Conservation (phyloP, 2,113 vertebrate species). For the Oncorhynchus tshawytscha region DNA sequence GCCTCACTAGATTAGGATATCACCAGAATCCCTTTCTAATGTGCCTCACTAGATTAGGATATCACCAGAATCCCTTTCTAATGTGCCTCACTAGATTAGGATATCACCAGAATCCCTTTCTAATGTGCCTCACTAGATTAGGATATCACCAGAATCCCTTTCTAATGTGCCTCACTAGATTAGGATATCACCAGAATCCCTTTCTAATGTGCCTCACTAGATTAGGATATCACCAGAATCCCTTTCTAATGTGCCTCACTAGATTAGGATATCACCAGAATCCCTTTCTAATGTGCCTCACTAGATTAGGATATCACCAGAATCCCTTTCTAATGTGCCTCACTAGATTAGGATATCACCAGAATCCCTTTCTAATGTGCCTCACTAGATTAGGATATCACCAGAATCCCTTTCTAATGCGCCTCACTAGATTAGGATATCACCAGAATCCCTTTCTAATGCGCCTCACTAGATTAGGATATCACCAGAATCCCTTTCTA, state of each 20-base stretch:
- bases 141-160: not conserved
- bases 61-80: not conserved
- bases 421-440: not conserved
- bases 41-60: not conserved
- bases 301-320: too few species aligned
- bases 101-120: not conserved
- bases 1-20: not conserved
- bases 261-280: too few species aligned
- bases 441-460: not conserved
- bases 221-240: too few species aligned
- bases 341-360: not conserved
- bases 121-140: slow-evolving; percentile 5
- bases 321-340: not conserved
- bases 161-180: slow-evolving; percentile 5
- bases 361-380: not conserved
- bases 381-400: not conserved
- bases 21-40: not conserved
- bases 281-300: too few species aligned
- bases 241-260: too few species aligned
- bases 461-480: not conserved
- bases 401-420: not conserved
- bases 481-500: not conserved
- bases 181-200: too few species aligned
- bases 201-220: too few species aligned
- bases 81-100: not conserved